Evolutionary conservation across 2,113 vertebrate genomes (phyloP), one percentile per base, ranked within the genome.

Genomic region (Aix galericulata): DNA sequence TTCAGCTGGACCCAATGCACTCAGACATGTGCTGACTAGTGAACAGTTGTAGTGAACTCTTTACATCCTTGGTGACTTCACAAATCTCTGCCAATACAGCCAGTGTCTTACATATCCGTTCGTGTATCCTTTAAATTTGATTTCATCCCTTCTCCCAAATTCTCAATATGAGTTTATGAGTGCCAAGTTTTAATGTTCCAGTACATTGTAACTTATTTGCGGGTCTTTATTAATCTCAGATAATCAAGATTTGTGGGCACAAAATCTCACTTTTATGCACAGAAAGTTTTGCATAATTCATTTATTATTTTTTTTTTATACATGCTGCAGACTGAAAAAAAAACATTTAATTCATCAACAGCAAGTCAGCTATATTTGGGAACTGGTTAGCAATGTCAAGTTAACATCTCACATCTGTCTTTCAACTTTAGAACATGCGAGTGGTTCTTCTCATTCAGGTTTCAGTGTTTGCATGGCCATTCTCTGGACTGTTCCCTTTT

Each of bases 351-450:
- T 17, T 4, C 32, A 20, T 60, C 53, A 62, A 11, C 22, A 83
- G 27, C 55, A 40, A 44, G 40, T 48, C 58, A 72, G 48, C 53
- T 40, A 9, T 20, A 6, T 17, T 50, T 64, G 44, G n/a, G 67
- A 32, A 11, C 12, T 29, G 56, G 48, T 44, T 50, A 42, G 55
- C 34, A 27, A 60, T 59, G n/a, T 48, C 2, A 1, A 11, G 67
- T 21, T 73, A 40, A 67, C 7, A 6, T 50, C 31, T 59, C 10
- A 13, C 1, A 0, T 48, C 77, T 1, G 1, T 48, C 31, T 60
- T 73, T 50, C 53, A 32, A 4, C 62, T 32, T 59, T 1, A 0
- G 58, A 72, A 53, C 36, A 59, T 4, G 22, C 31, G 8, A 10
- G 9, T 2, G 1, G 27, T 40, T 66, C 38, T 23, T 68, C 62